Percentiles rank a stretch among this genome's conserved stretches.
Evolutionary conservation across 2,888 invertebrate species (phyloP).

Genomic region (Sinelater perroti): DNA sequence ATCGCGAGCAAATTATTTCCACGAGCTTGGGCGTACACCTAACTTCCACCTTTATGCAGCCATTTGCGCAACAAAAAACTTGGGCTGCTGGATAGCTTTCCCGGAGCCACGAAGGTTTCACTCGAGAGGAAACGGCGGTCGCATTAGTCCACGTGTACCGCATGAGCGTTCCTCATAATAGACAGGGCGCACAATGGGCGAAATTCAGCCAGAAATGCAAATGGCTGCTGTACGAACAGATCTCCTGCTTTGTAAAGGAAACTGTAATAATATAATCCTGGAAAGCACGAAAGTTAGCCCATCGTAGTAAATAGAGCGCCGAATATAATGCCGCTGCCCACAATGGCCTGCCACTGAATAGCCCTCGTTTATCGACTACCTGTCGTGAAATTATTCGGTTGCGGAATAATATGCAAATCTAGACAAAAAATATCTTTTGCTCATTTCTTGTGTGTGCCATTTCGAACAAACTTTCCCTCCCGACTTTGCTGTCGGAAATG

Average conservation of each 20-base stretch:
- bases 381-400: conserved; percentile 39
- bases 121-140: conserved; percentile 13
- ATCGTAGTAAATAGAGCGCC: conserved; percentile 39
- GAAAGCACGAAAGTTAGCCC: conserved; percentile 44
- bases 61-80: conserved; percentile 2
- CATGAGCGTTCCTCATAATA: conserved; percentile 40
- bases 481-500: too few species aligned
- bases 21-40: neutral
- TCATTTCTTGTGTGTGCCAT: too few species aligned
- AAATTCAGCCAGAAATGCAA: conserved; percentile 47
- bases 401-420: conserved; percentile 19
- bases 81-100: conserved; percentile 2
- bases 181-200: conserved; percentile 40
- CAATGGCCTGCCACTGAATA: conserved; percentile 31
- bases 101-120: neutral
- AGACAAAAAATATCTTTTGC: conserved; percentile 12
- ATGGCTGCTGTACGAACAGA: conserved; percentile 41
- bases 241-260: conserved; percentile 45
- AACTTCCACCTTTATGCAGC: neutral
- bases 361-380: conserved; percentile 41
- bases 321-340: conserved; percentile 19
- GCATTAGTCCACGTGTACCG: conserved; percentile 22
- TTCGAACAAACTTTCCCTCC: too few species aligned
- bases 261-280: conserved; percentile 47
- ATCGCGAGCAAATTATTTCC: neutral